Base-by-base conservation (phyloP, 2,797 vertebrate species). In the Onychomys arenicola region DNA sequence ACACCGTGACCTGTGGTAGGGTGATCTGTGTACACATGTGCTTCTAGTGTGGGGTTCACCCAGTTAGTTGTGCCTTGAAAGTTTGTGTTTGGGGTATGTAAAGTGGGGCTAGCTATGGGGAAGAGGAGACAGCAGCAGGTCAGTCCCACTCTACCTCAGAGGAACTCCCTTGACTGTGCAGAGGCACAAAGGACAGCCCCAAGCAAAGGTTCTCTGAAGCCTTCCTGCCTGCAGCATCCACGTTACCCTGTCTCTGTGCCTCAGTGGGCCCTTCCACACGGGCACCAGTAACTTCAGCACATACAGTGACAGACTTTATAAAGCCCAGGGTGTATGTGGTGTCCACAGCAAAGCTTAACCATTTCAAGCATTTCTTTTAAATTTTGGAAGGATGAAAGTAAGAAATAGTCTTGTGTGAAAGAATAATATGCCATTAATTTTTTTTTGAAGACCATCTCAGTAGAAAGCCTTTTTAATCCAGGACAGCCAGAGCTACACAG, bases 401-500 rank as follows among this genome's bases (percentile, higher is more conserved):
- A 69, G 86, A 82, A 40, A 34, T 77, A 43, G 80, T 86, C 49
- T 40, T 71, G 5, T 94, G 75, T 55, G 55, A 88, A 95, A 94
- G 78, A 92, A 17, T 71, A 65, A 85, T 65, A 63, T 37, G 32
- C 85, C 34, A 73, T 73, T 85, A n/a, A 23, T 90, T 71, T 52
- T 95, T 95, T 94, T 61, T 83, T 93, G 61, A 21, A 67, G 71
- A 89, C 57, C 49, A 52, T 16, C 37, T 71, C 16, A 49, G 73
- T 89, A 73, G 49, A 40, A 89, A 76, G 14, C 69, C 10, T 78
- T 80, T 90, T 80, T 5, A 12, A 13, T 73, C 71, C 71, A 40
- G 37, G 37, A 73, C 21, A 43, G 37, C 71, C 71, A 73, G 19
- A 19, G 6, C 71, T 40, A 43, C 23, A 25, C 71, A 40, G 37